A percentile compares a stretch with the other conserved stretches of the same genome.
phyloP scores from a whole-genome alignment of 2,888 invertebrate species.

The Timema podura region DNA sequence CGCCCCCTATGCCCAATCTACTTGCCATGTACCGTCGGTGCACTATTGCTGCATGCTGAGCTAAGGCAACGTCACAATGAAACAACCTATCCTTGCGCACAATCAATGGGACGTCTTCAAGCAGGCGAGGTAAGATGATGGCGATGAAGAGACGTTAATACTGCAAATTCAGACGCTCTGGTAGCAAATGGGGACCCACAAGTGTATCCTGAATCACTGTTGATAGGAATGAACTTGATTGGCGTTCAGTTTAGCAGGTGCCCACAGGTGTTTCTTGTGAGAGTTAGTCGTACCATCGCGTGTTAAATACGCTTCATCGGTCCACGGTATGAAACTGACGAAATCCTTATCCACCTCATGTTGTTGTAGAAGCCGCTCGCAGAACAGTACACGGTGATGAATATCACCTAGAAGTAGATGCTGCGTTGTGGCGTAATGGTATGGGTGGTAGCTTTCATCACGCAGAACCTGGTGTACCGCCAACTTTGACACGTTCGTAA shows the following conservation, averaged over 20 bases:
- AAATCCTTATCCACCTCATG: too few relatives aligned
- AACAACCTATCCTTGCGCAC: not conserved
- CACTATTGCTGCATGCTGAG: too few relatives aligned
- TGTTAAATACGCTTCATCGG: too few relatives aligned
- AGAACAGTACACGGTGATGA: too few relatives aligned
- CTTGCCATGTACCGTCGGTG: not conserved
- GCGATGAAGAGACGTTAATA: not conserved
- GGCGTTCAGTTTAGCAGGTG: not conserved
- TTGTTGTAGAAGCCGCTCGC: too few relatives aligned
- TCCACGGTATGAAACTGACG: too few relatives aligned
- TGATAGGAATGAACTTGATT: not conserved
- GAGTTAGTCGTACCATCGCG: too few relatives aligned
- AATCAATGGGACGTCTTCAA: not conserved
- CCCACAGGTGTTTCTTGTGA: not conserved
- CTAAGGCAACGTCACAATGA: not conserved
- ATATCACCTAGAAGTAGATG: too few relatives aligned
- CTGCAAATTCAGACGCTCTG: not conserved
- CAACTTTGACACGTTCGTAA: too few relatives aligned
- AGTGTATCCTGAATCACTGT: too few relatives aligned
- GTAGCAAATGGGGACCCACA: too few relatives aligned
- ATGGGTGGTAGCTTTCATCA: not conserved
- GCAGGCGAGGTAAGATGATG: conserved; percentile 2
- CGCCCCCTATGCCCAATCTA: not conserved
- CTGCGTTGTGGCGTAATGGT: not conserved
- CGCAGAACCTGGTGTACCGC: not conserved